A percentile compares a stretch with the other conserved stretches of the same genome.
Conservation (phyloP, 2,113 vertebrate species). For the Monarcha castaneiventris region DNA sequence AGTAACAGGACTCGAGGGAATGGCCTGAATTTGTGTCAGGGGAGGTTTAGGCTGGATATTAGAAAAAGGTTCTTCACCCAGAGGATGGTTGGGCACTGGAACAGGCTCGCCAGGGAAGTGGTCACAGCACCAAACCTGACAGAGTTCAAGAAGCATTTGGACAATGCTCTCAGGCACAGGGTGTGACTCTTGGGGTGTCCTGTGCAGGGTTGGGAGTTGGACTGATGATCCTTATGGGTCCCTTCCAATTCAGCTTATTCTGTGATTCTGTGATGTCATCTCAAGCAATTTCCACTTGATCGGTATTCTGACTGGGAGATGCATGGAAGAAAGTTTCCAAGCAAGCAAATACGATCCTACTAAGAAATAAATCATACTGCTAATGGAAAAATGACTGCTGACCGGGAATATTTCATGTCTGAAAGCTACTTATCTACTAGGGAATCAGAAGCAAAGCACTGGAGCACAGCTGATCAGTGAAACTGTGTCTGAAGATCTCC, state of each 20-base stretch:
- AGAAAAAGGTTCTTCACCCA: not conserved
- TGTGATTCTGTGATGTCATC: not conserved
- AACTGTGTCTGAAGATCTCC: not conserved
- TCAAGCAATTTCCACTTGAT: not conserved
- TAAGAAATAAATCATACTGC: not conserved
- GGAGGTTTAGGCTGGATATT: not conserved
- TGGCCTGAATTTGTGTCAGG: not conserved
- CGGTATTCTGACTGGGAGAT: not conserved
- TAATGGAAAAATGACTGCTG: not conserved
- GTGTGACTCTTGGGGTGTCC: not conserved
- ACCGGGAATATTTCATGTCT: not conserved
- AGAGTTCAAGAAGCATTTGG: not conserved
- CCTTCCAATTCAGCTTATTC: not conserved
- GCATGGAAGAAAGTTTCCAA: not conserved
- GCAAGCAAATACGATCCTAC: not conserved
- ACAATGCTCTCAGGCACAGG: not conserved
- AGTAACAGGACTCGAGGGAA: not conserved
- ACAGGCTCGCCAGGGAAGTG: not conserved
- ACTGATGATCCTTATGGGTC: not conserved
- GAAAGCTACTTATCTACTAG: not conserved
- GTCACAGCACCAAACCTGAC: not conserved
- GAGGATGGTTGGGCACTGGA: fast-evolving
- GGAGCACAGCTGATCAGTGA: not conserved
- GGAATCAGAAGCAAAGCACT: not conserved
- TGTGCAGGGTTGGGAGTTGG: not conserved